Conservation (phyloP, 2,113 vertebrate genomes). For the Promerops cafer region DNA sequence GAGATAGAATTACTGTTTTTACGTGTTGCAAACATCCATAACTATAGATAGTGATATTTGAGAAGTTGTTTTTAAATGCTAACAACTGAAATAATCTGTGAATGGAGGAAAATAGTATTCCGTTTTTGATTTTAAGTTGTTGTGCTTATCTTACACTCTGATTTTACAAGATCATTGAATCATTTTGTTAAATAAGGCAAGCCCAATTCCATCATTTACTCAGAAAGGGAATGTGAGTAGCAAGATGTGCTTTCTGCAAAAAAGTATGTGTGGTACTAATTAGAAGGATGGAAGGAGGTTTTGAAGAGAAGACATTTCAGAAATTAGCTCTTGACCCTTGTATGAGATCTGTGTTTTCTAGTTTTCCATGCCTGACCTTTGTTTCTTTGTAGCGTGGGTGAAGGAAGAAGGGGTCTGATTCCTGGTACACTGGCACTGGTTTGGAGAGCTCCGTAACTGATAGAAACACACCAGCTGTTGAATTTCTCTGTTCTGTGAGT, state of each 20-base stretch:
- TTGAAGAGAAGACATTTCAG: background rate
- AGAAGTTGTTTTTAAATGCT: background rate
- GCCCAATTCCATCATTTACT: background rate
- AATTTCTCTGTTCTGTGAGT: background rate
- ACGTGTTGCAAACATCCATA: accelerated
- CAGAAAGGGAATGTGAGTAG: background rate
- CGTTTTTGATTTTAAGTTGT: background rate
- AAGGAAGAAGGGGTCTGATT: background rate
- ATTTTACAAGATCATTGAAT: background rate
- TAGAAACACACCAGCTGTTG: background rate
- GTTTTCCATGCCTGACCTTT: background rate
- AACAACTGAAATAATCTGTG: background rate
- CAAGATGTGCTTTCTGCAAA: background rate
- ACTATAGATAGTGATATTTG: background rate
- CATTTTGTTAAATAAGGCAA: background rate
- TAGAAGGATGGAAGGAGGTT: background rate
- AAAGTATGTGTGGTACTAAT: background rate
- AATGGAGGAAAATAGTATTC: background rate
- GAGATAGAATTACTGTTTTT: background rate
- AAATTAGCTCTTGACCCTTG: background rate
- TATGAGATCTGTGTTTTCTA: background rate
- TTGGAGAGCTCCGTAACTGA: background rate
- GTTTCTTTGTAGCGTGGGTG: background rate
- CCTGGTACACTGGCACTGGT: background rate
- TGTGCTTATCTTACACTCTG: background rate